phyloP scores from a whole-genome alignment of 2,888 invertebrate genomes.

The Cotesia congregata region DNA sequence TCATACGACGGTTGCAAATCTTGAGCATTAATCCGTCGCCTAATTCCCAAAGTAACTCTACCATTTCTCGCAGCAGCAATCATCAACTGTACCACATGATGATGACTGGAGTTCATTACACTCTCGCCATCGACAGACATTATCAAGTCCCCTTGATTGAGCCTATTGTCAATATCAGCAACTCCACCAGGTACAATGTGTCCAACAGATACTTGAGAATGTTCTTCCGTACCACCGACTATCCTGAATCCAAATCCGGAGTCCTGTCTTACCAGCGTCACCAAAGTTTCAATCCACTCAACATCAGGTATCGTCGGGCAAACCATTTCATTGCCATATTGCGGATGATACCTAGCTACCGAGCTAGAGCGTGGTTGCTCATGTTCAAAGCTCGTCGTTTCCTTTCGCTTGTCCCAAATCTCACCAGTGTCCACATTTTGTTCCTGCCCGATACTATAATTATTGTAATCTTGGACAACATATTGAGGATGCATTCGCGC shows the following conservation, averaged over 20 bases:
- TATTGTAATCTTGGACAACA: constrained; percentile 63
- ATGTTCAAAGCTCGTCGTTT: constrained; percentile 76
- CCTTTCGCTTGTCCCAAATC: constrained; percentile 71
- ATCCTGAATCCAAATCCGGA: constrained; percentile 98
- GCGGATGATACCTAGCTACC: constrained; percentile 66
- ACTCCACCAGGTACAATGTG: constrained; percentile 97
- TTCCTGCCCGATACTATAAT: constrained; percentile 66
- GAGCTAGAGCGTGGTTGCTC: constrained; percentile 73
- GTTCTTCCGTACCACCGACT: constrained; percentile 98
- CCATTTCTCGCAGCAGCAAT: constrained; percentile 90
- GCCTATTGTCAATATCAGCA: constrained; percentile 90
- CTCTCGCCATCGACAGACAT: constrained; percentile 92
- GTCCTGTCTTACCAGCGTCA: constrained; percentile 89
- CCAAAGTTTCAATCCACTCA: constrained; percentile 77
- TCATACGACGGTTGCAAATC: constrained; percentile 65
- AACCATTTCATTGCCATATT: constrained; percentile 65
- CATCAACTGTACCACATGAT: constrained; percentile 93
- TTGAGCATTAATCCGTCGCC: constrained; percentile 75
- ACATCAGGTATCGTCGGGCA: constrained; percentile 67
- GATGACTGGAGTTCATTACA: constrained; percentile 90
- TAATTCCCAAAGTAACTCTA: constrained; percentile 84
- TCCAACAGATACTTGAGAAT: constrained; percentile 95
- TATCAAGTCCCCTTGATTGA: constrained; percentile 94
- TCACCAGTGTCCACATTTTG: constrained; percentile 69
- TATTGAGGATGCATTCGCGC: constrained; percentile 64